phyloP scores from a whole-genome alignment of 2,797 vertebrate species.

The Miichthys miiuy region DNA sequence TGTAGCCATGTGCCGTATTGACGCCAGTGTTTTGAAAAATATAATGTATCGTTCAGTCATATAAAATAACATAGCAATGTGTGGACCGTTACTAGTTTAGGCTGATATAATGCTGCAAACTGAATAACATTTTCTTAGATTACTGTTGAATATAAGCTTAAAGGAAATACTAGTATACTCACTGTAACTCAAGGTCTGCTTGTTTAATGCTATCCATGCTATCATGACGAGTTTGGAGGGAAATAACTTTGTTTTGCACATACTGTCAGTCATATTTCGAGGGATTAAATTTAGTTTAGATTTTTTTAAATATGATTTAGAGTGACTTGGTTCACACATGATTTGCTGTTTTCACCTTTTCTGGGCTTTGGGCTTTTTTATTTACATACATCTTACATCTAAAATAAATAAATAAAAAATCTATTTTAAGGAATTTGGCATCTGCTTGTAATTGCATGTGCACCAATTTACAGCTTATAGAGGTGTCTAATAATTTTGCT shows the following conservation, averaged over 20 bases:
- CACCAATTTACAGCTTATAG: neutral
- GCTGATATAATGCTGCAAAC: neutral
- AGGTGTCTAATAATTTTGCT: neutral
- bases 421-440: neutral
- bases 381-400: neutral
- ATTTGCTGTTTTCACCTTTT: neutral
- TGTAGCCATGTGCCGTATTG: neutral
- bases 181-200: neutral
- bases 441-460: neutral
- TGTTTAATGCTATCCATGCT: neutral
- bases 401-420: neutral
- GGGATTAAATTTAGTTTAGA: neutral
- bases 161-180: neutral
- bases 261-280: neutral
- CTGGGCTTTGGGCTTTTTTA: neutral
- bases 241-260: neutral
- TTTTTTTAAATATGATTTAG: neutral
- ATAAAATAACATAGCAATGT: neutral
- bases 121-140: constrained; percentile 11
- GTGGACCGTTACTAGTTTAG: neutral
- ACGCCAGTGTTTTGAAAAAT: neutral
- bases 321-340: neutral
- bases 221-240: neutral
- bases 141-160: neutral
- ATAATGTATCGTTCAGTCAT: neutral